These are phyloP conservation scores for Mactromeris polynyma DNA, from an alignment of 2,888 invertebrate genomes.

Conservation along the genomic window DNA sequence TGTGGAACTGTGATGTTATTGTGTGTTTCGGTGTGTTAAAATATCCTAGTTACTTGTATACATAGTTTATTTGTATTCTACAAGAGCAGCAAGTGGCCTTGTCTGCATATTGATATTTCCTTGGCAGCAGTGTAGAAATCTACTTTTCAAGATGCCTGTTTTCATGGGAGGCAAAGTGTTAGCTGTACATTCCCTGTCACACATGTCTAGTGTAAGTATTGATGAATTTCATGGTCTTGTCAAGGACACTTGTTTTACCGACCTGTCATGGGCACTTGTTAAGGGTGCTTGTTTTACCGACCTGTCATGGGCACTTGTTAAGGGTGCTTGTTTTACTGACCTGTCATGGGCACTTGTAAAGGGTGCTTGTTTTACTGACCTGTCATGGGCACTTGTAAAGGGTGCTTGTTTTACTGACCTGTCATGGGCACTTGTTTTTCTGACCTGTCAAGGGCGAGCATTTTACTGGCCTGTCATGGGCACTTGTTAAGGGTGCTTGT, in stretches of 20 bases:
- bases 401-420: no score
- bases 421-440: no score
- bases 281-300: background rate
- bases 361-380: background rate
- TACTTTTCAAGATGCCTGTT: background rate
- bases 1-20: no score
- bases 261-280: background rate
- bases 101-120: background rate
- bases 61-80: no score
- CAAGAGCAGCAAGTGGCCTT: background rate
- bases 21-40: no score
- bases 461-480: no score
- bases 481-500: no score
- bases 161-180: slow-evolving; percentile 5
- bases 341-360: background rate
- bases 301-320: background rate
- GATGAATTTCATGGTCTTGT: background rate
- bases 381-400: no score
- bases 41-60: no score
- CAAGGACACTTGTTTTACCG: background rate
- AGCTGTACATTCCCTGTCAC: background rate
- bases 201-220: background rate
- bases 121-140: background rate
- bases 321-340: background rate
- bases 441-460: no score